These are phyloP conservation scores for Oopsacas minuta DNA, from an alignment of 37 sponge, comb jelly and placozoan species.

Conservation along the genomic window DNA sequence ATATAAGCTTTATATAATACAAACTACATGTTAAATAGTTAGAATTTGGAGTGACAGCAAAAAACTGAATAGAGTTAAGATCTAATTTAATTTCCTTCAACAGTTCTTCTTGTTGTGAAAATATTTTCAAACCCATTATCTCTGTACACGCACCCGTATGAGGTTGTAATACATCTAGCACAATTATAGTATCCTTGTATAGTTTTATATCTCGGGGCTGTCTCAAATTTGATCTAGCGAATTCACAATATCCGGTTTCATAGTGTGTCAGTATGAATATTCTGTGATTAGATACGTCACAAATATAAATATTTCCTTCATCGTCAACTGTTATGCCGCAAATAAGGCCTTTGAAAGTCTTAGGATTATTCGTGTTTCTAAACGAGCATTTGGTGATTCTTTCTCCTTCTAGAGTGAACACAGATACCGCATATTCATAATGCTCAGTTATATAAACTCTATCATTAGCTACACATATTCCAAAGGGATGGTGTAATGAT, in stretches of 20 bases:
- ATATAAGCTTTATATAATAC: neutral
- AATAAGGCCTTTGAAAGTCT: neutral
- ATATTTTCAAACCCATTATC: neutral
- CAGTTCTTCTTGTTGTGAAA: neutral
- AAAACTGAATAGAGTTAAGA: neutral
- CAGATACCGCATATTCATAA: neutral
- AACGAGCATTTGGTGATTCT: neutral
- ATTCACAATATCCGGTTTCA: neutral
- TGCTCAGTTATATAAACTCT: neutral
- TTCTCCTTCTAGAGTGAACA: neutral
- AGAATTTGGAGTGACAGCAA: neutral
- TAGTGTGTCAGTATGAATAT: neutral
- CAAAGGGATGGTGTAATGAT: neutral
- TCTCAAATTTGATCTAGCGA: neutral
- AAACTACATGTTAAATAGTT: neutral
- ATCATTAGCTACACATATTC: neutral
- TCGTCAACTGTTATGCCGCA: neutral
- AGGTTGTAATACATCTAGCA: neutral
- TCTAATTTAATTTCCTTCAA: neutral
- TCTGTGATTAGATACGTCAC: neutral
- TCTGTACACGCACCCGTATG: neutral
- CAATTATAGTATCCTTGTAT: neutral
- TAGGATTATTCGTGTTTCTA: neutral
- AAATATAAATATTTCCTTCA: neutral
- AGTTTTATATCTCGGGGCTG: neutral